A percentile compares a stretch with the other conserved stretches of the same genome.
Conservation (phyloP, 2,797 vertebrate species). For the Momotus momota region DNA sequence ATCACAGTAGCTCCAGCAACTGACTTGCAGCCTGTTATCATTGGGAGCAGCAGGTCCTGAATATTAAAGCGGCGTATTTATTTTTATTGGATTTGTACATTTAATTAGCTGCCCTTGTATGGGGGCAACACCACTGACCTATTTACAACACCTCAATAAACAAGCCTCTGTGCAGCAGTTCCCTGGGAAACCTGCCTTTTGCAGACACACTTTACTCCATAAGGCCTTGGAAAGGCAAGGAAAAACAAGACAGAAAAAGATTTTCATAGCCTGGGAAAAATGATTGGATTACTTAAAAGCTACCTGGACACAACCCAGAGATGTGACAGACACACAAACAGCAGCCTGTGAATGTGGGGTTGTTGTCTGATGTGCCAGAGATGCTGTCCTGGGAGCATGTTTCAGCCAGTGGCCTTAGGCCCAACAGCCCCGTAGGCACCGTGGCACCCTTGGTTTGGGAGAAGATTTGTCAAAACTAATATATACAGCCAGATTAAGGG, state of each 20-base stretch:
- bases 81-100: neutral
- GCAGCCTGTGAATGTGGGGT: neutral
- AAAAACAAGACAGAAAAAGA: neutral
- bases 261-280: neutral
- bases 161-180: neutral
- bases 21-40: neutral
- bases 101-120: neutral
- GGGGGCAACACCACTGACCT: neutral
- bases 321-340: fast-evolving
- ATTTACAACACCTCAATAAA: neutral
- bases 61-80: neutral
- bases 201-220: fast-evolving
- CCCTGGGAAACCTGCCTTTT: neutral
- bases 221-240: neutral
- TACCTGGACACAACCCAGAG: neutral
- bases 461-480: fast-evolving
- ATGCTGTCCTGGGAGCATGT: neutral
- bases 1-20: neutral
- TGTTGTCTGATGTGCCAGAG: neutral
- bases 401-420: neutral
- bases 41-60: neutral
- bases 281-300: neutral
- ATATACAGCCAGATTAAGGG: neutral
- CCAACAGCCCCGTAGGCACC: neutral
- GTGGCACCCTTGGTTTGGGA: fast-evolving